Evolutionary conservation across 2,113 vertebrate genomes (phyloP), one percentile per base, ranked within the genome.

Genomic region (Stegostoma tigrinum): DNA sequence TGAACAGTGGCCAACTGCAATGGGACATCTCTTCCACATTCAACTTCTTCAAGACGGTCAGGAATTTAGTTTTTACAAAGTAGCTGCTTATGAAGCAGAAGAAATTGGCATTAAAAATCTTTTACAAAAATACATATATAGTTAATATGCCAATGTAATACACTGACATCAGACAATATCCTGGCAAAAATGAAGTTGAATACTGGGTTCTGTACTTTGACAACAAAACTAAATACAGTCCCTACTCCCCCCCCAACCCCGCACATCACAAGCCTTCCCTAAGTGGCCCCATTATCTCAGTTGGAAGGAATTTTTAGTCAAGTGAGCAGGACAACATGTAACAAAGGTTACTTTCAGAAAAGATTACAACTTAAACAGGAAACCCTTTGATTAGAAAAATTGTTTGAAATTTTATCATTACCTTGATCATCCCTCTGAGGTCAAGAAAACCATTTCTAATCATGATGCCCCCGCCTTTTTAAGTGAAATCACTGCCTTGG

Each of bases 321-420:
- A 97, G 97, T 97, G 97, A 98, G 97, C 96, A 96, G 97, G 96
- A 96, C 96, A 93, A 96, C 94, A 96, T 96, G 96, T 96, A 97
- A 98, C 97, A 98, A 98, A 97, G 97, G 96, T 96, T 96, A 96
- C 96, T 97, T 98, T 98, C 97, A 98, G 97, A 96, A 96, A 97
- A 98, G 97, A 97, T 98, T 97, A 98, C 97, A 89, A 97, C 97
- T 96, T 97, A 96, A 96, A 97, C 98, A 97, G 98, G 97, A 97
- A 98, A 97, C 97, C 96, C 97, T 97, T 98, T 98, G 97, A 96
- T 97, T 97, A 97, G 96, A 96, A 96, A 97, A 97, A 97, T 97
- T 97, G 97, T 97, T 98, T 98, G 97, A 98, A 98, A 97, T 97
- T 96, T 97, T 98, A 98, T 98, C 96, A 96, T 97, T 97, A 97